Base-by-base conservation (phyloP, 2,113 vertebrate genomes). In the Neomonachus schauinslandi region DNA sequence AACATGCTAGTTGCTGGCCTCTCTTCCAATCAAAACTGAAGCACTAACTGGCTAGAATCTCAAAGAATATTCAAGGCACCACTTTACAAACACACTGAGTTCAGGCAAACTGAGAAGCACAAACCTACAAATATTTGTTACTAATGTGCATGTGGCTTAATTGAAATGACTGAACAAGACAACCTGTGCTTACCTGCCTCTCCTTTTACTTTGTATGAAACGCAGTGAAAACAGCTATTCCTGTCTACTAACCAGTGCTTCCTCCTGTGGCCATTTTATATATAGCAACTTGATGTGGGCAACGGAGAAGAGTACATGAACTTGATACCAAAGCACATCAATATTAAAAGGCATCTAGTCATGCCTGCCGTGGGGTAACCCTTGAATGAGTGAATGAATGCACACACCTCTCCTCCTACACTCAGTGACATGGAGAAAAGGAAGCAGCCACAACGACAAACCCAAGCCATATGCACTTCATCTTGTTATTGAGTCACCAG, bases 251-350 rank as follows among this genome's bases (percentile, higher is more conserved):
- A 94, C 59, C 91, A 89, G 42, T 24, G 55, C 49, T 97, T 89
- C 91, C 91, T 94, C 49, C 55, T 72, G 39, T 65, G 39, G 86
- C 69, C 90, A 81, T 80, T 96, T 94, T 77, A 79, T 24, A 96
- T 53, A 76, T 1, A 94, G 39, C 53, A 87, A 22, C 81, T 92
- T 90, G 69, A 89, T 61, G 55, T 74, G 81, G 57, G 83, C 91
- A 95, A 86, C 31, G 22, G 59, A 89, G 82, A 86, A 51, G 80
- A 85, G 53, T 19, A 2, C 36, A 81, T 39, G 63, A 97, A 97
- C 42, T 46, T n/a, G 39, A 89, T 55, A 91, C 85, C 76, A 91
- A 94, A 79, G 59, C 72, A 72, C 57, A 76, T 96, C 76, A 90
- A 81, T 77, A 96, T 74, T 71, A 39, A 95, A 89, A 89, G 59